Conservation (phyloP, 1,140 invertebrate genomes). For the Trypoxylus dichotomus region DNA sequence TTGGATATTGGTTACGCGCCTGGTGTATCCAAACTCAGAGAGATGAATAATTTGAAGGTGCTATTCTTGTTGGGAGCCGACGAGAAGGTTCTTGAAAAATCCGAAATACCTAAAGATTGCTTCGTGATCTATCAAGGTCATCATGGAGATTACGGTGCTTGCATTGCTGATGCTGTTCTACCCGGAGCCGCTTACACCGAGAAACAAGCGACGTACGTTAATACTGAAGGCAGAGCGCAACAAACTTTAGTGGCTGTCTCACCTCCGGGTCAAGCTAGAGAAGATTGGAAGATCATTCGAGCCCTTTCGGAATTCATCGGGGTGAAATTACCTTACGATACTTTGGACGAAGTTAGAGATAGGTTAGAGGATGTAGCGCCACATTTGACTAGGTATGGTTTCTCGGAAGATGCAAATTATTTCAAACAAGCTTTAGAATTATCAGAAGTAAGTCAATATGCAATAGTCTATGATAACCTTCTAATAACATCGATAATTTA, state of each 20-base stretch:
- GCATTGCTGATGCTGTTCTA: conserved; percentile 90
- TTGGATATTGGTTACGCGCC: conserved; percentile 92
- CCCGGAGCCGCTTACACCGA: conserved; percentile 99
- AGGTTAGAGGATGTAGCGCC: conserved; percentile 87
- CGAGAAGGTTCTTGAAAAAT: conserved; percentile 74
- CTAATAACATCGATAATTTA: too few species aligned
- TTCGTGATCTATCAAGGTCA: conserved; percentile 95
- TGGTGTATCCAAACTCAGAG: conserved; percentile 70
- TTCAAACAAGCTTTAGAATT: conserved; percentile 67
- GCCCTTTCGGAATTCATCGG: conserved; percentile 77
- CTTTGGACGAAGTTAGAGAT: conserved; percentile 77
- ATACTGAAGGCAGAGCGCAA: conserved; percentile 97
- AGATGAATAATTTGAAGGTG: conserved; percentile 72
- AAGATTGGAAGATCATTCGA: conserved; percentile 98
- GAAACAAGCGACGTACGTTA: conserved; percentile 95
- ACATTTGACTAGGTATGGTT: conserved; percentile 81
- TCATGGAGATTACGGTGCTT: conserved; percentile 93
- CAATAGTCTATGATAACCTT: too few species aligned
- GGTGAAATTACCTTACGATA: conserved; percentile 86
- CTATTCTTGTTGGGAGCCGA: conserved; percentile 94
- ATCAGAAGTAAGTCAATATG: conserved; percentile 44
- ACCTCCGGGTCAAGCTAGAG: conserved; percentile 89
- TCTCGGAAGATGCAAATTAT: conserved; percentile 82
- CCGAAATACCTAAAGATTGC: conserved; percentile 79
- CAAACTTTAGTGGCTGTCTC: conserved; percentile 88